A percentile compares a stretch with the other conserved stretches of the same genome.
Evolutionary conservation across 2,888 invertebrate species (phyloP).

Genomic region (Conchocele bisecta): DNA sequence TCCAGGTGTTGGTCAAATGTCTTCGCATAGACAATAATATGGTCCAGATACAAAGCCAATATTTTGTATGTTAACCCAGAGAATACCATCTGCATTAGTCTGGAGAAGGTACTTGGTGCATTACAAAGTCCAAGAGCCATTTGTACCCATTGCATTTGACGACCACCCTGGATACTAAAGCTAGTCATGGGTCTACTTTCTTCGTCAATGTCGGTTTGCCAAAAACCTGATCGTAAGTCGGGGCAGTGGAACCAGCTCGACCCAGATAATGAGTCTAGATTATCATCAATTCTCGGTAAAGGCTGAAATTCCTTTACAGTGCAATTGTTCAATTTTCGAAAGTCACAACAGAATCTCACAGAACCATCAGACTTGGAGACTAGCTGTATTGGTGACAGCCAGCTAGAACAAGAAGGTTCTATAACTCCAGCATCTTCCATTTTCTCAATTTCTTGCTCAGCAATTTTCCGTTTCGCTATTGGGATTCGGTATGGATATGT

Average conservation of each 20-base stretch:
- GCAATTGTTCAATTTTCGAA: constrained; percentile 41
- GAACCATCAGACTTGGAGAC: constrained; percentile 47
- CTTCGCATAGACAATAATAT: too few species aligned
- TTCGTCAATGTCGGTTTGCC: constrained; percentile 48
- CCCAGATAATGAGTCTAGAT: constrained; percentile 38
- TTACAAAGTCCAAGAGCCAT: too few species aligned
- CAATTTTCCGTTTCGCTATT: constrained; percentile 31
- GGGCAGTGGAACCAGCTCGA: constrained; percentile 40
- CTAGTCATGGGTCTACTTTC: too few species aligned
- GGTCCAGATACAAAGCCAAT: too few species aligned
- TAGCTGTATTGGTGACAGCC: constrained; percentile 49
- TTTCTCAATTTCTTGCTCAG: constrained; percentile 38
- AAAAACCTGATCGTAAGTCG: constrained; percentile 51
- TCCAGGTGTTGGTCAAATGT: too few species aligned
- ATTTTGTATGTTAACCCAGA: too few species aligned
- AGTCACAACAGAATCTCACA: constrained; percentile 52
- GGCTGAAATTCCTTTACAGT: constrained; percentile 55
- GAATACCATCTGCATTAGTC: too few species aligned
- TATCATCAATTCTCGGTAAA: constrained; percentile 58
- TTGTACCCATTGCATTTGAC: too few species aligned
- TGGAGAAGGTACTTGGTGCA: too few species aligned
- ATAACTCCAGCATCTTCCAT: constrained; percentile 32
- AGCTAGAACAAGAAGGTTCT: constrained; percentile 52
- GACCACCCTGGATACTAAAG: too few species aligned
- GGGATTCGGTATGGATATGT: constrained; percentile 42